Conservation (phyloP, 1,140 invertebrate genomes). For the Papilio polytes region DNA sequence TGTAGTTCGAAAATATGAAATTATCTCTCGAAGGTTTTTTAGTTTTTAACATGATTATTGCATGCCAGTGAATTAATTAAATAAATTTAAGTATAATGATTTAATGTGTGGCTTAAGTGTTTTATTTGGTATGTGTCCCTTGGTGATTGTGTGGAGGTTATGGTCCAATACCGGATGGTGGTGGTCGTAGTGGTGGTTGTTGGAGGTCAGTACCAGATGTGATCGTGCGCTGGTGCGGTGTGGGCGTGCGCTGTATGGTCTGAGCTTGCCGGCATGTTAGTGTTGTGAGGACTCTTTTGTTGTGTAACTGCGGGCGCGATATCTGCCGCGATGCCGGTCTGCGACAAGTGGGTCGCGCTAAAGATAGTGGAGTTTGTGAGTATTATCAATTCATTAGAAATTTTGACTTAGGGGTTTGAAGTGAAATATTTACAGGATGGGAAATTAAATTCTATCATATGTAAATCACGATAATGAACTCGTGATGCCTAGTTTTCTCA, state of each 20-base stretch:
- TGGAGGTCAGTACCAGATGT: conserved; percentile 61
- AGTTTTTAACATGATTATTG: conserved; percentile 73
- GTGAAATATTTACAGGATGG: no score
- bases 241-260: conserved; percentile 59
- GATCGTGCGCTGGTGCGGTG: conserved; percentile 61
- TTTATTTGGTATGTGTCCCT: conserved; percentile 61
- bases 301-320: conserved; percentile 48
- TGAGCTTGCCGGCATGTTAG: conserved; percentile 40
- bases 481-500: no score
- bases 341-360: conserved; percentile 83
- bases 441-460: no score
- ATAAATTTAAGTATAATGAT: conserved; percentile 83
- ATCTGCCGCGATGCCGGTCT: conserved; percentile 71
- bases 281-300: conserved; percentile 49
- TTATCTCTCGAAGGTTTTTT: conserved; percentile 75
- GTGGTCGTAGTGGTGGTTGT: conserved; percentile 43
- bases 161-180: conserved; percentile 42
- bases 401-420: background rate
- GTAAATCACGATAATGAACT: no score
- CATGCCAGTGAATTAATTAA: conserved; percentile 76
- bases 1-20: conserved; percentile 71
- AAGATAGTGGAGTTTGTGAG: conserved; percentile 83
- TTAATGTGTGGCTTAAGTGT: conserved; percentile 59
- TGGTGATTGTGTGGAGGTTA: conserved; percentile 32
- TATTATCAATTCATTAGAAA: conserved; percentile 46